phyloP scores from a whole-genome alignment of 2,113 vertebrate species.

The Phrynosoma blainvillii region DNA sequence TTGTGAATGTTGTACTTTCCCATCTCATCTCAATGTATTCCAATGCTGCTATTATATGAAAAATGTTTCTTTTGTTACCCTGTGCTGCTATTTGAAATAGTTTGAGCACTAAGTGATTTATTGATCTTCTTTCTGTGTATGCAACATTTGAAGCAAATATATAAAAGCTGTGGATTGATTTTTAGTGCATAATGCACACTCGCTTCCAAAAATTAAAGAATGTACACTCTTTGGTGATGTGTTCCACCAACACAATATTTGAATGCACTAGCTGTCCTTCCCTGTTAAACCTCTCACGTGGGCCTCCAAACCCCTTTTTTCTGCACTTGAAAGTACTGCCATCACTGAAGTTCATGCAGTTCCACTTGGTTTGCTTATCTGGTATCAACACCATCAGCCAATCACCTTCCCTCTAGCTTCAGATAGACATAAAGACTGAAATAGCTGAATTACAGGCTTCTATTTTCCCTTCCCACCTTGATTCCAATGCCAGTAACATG shows the following conservation, averaged over 20 bases:
- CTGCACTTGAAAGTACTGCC: not conserved
- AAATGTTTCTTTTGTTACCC: conserved; percentile 66
- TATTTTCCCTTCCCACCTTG: not conserved
- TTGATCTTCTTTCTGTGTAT: conserved; percentile 30
- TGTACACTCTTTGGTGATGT: not conserved
- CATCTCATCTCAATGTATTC: conserved; percentile 62
- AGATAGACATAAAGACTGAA: not conserved
- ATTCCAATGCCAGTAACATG: not conserved
- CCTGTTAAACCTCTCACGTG: not conserved
- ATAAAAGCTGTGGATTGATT: conserved; percentile 51
- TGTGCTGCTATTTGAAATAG: conserved; percentile 48
- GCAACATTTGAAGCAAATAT: conserved; percentile 48
- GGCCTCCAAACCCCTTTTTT: not conserved
- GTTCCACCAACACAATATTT: not conserved
- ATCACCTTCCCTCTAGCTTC: not conserved
- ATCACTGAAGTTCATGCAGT: conserved; percentile 2
- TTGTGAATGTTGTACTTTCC: conserved; percentile 52
- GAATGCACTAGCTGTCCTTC: not conserved
- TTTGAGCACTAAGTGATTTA: conserved; percentile 19
- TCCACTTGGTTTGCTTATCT: conserved; percentile 10
- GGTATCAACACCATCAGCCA: not conserved
- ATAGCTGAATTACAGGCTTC: not conserved
- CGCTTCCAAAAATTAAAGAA: not conserved
- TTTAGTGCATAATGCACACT: conserved; percentile 23
- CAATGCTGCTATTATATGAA: conserved; percentile 63